Base-by-base conservation (phyloP, 1,140 invertebrate species). In the Sminthurides bifidus region DNA sequence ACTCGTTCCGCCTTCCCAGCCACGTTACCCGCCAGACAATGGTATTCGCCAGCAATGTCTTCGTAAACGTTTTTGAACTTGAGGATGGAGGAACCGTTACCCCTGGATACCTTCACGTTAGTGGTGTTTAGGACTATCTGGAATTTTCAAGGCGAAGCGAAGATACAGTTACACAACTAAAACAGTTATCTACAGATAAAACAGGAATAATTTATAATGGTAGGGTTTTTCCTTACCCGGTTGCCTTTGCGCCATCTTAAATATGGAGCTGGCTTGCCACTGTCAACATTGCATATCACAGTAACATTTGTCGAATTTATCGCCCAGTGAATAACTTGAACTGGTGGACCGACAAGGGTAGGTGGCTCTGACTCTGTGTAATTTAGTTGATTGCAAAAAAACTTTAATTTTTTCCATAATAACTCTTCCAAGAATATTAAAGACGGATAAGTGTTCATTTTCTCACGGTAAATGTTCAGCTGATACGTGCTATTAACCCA, bases 41-140 rank as follows among this genome's bases (percentile, higher is more conserved):
- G 46, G 44, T 60, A 60, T 14, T 60, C 59, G 21, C 59, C 59
- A 15, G 56, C 54, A 38, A 19, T 43, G 10, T 56, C 59, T n/a
- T 56, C 50, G 19, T 49, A 56, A 1, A 60, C 54, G 4, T 54
- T 23, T 19, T 60, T 55, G 45, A 60, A 56, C 23, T 35, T 56
- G 3, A 60, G 15, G n/a, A 21, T 29, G 17, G 54, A 53, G 3
- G 59, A 30, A 3, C 59, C 59, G 37, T 56, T 60, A 17, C 17
- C 31, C n/a, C 54, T 15, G 29, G 40, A 48, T 3, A 56, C 19
- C 6, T 30, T 37, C 31, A 56, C 40, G 19, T 60, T 60, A 24
- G 40, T 60, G 21, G 56, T 54, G 49, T 43, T 43, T 21, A 43
- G 21, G 6, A 43, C 41, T 10, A 43, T 21, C 41, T 43, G 41